Conservation (phyloP, 2,797 vertebrate genomes). For the Acanthurus leucopareius region DNA sequence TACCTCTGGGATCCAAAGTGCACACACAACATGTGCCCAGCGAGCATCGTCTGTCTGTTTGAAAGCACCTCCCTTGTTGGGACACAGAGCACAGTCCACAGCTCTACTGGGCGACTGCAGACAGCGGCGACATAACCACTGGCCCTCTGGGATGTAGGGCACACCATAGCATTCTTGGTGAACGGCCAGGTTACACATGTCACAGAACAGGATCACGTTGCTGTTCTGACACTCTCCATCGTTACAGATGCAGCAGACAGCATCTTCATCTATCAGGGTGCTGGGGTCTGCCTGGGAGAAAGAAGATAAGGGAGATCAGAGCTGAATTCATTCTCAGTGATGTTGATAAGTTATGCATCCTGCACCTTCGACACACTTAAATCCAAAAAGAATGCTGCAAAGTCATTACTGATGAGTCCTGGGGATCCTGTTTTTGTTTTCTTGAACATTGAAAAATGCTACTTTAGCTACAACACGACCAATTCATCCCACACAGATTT, state of each 20-base stretch:
- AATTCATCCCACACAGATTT: too few relatives aligned
- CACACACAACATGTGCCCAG: conserved; percentile 98
- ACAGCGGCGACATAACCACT: conserved; percentile 98
- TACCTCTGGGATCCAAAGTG: conserved; percentile 99
- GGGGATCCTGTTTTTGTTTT: too few relatives aligned
- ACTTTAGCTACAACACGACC: too few relatives aligned
- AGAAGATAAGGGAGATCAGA: not conserved
- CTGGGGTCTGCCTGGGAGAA: conserved; percentile 92
- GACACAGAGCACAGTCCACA: conserved; percentile 98
- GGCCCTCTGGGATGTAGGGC: conserved; percentile 98
- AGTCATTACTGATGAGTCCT: too few relatives aligned
- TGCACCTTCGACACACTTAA: too few relatives aligned
- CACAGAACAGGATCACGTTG: conserved; percentile 99
- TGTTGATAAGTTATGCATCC: too few relatives aligned
- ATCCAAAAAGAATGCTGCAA: too few relatives aligned
- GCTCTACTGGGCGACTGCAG: conserved; percentile 97
- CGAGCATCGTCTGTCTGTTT: conserved; percentile 99
- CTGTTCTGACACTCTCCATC: conserved; percentile 99
- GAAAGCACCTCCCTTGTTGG: conserved; percentile 98
- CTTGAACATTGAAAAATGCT: too few relatives aligned
- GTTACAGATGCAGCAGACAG: conserved; percentile 98
- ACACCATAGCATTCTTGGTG: conserved; percentile 99
- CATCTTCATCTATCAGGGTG: conserved; percentile 95
- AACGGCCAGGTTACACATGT: conserved; percentile 99
- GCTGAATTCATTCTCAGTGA: not conserved